Conservation (phyloP, 2,888 invertebrate genomes). For the Thymelicus acteon region DNA sequence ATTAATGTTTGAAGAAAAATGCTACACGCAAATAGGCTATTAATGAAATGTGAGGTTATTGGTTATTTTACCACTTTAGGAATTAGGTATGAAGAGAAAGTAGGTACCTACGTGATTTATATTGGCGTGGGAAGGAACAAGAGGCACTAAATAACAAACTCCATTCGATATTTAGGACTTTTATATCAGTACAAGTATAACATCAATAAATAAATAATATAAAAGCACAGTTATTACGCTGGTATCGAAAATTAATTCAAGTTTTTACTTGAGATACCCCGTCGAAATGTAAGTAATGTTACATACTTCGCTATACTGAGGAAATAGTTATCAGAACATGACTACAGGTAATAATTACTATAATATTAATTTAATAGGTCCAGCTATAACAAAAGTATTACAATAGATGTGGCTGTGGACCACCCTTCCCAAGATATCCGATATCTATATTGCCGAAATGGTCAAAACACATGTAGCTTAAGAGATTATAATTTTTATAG, state of each 20-base stretch:
- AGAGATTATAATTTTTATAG: not conserved
- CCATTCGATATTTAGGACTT: conserved; percentile 53
- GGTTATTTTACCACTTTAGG: no score
- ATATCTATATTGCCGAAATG: not conserved
- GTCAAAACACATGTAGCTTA: not conserved
- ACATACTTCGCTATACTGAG: not conserved
- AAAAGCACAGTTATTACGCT: conserved; percentile 66
- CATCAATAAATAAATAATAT: conserved; percentile 77
- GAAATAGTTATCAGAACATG: not conserved
- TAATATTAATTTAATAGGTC: not conserved
- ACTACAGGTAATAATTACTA: not conserved
- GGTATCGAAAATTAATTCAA: conserved; percentile 18
- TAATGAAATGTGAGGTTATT: no score
- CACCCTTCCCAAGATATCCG: not conserved
- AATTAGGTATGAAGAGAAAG: no score
- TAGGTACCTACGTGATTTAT: no score
- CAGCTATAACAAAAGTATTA: not conserved
- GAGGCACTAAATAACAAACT: conserved; percentile 46
- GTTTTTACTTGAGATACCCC: conserved; percentile 16
- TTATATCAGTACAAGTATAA: conserved; percentile 69
- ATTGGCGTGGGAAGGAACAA: not conserved
- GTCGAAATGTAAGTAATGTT: conserved; percentile 9
- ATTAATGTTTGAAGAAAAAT: no score
- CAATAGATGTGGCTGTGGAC: not conserved
- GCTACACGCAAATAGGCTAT: no score